Conservation (phyloP, 1,140 invertebrate species). For the Sesamia nonagrioides region DNA sequence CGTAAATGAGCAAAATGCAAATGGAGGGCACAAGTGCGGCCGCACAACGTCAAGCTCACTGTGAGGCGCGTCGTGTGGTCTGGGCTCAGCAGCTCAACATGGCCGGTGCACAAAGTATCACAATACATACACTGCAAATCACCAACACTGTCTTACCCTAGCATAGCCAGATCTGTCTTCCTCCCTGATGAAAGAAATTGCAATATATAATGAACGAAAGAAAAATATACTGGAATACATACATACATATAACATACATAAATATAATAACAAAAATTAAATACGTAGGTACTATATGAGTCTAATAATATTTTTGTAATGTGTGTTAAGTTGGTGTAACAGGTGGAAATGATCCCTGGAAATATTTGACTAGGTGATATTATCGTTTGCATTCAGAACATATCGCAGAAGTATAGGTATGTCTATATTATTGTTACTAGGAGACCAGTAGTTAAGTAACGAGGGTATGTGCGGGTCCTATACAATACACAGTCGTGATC, state of each 20-base stretch:
- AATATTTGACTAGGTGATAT: conserved; percentile 39
- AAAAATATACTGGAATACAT: conserved; percentile 60
- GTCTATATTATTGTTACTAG: conserved; percentile 27
- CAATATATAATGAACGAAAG: conserved; percentile 74
- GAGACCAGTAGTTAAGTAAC: conserved; percentile 18
- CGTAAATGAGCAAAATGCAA: conserved; percentile 65
- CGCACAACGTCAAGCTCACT: conserved; percentile 62
- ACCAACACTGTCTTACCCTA: conserved; percentile 86
- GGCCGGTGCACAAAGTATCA: conserved; percentile 72
- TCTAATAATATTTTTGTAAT: conserved; percentile 44
- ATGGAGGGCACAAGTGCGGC: conserved; percentile 40
- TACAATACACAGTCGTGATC: conserved; percentile 21
- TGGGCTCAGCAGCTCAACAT: conserved; percentile 50
- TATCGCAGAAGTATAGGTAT: conserved; percentile 50
- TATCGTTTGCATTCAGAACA: conserved; percentile 70
- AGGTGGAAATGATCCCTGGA: neutral
- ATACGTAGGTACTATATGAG: conserved; percentile 41
- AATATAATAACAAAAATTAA: conserved; percentile 56
- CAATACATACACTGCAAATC: conserved; percentile 81
- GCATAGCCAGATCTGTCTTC: conserved; percentile 86
- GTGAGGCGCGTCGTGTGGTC: conserved; percentile 56
- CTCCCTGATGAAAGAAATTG: conserved; percentile 87
- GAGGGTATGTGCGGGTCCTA: conserved; percentile 41
- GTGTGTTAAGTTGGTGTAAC: conserved; percentile 48
- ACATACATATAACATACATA: conserved; percentile 58